Base-by-base conservation (phyloP, 2,888 invertebrate species). In the Bruchidius siliquastri region DNA sequence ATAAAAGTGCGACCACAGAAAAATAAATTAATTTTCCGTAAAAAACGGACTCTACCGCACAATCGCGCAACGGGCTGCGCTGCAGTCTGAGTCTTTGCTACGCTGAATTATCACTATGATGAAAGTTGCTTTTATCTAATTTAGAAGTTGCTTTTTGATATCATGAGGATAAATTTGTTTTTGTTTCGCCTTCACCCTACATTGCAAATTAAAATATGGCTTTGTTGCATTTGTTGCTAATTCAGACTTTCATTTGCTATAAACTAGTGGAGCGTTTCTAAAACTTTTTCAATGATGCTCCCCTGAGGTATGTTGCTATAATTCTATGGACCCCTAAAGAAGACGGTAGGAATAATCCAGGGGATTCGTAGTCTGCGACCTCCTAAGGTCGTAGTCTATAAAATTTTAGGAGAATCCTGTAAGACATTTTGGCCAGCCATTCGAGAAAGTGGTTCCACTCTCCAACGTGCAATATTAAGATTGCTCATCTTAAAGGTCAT, bases 121-220 rank as follows among this genome's bases (percentile, higher is more conserved):
- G 82, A 83, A 82, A 84, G 83, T 84, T 83, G 79, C 83, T 83
- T 84, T 84, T 83, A 84, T 84, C 84, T 84, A 84, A 84, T 84
- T 84, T 84, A 82, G 82, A 84, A 84, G 82, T 84, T 82, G 79
- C 80, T 80, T 80, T 80, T 81, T 77, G 75, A 49, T 49, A 49
- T 49, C 49, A 74, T 76, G 74, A 74, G 72, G 76, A 76, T 77
- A 77, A 76, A 76, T 76, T 75, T 76, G 75, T 72, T 8, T 49
- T 49, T 49, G 49, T 13, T 49, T 13, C 49, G 13, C 49, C 49
- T 49, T 49, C 13, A 13, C 49, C 49, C 8, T 49, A 13, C 13
- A 18, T 8, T 13, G 49, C 18, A 49, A 18, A 49, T 18, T 49
- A 18, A 49, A 49, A 49, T 49, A 49, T 13, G 18, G 18, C 49